A percentile compares a stretch with the other conserved stretches of the same genome.
These are phyloP conservation scores for Hippopotamus amphibius DNA, from an alignment of 2,113 vertebrate species.

Conservation along the genomic window DNA sequence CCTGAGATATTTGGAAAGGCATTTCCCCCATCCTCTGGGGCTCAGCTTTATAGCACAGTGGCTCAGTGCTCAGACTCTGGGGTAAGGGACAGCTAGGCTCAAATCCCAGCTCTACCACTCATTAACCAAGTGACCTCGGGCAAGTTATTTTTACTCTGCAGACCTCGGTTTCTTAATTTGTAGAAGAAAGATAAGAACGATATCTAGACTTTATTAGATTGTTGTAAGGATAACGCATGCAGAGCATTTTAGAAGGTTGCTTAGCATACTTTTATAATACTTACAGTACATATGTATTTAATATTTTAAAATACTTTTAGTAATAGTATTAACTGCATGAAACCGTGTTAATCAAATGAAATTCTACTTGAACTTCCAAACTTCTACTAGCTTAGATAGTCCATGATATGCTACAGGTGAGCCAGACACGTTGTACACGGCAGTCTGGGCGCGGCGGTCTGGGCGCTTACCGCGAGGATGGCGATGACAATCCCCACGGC, in stretches of 20 bases:
- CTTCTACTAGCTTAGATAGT: neutral
- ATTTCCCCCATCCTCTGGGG: neutral
- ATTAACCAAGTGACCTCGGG: neutral
- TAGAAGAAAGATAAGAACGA: neutral
- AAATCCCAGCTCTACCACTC: neutral
- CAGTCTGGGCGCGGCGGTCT: fast-evolving
- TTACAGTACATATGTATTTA: neutral
- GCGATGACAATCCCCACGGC: conserved; percentile 97
- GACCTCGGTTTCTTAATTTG: neutral
- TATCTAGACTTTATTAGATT: neutral
- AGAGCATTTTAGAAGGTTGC: neutral
- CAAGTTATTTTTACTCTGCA: neutral
- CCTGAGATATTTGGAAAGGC: too few species aligned
- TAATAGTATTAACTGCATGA: neutral
- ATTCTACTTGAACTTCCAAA: neutral
- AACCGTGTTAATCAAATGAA: neutral
- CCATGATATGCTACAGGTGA: fast-evolving
- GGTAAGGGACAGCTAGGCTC: neutral
- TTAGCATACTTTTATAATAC: neutral
- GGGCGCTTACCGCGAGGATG: conserved; percentile 95
- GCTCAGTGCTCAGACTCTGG: neutral
- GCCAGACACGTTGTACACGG: neutral
- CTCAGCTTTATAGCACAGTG: neutral
- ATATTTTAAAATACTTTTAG: neutral
- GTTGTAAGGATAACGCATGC: neutral